Evolutionary conservation across 2,113 vertebrate species (phyloP).

Genomic region (Copsychus sechellarum): DNA sequence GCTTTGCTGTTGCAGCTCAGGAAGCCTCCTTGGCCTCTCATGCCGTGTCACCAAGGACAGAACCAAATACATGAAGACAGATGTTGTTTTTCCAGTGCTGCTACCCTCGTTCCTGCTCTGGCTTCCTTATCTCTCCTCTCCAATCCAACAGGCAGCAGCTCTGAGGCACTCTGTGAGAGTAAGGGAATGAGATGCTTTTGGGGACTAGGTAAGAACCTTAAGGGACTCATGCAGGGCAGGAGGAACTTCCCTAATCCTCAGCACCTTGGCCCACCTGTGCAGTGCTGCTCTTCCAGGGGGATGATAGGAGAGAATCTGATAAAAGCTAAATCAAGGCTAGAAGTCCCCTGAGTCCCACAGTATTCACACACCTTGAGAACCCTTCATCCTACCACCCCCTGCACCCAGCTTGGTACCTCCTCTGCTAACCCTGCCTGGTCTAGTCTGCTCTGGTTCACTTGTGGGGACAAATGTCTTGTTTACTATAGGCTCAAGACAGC

Average conservation of each 20-base stretch:
- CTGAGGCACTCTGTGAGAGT: background rate
- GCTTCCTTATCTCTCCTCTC: background rate
- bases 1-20: background rate
- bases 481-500: background rate
- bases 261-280: background rate
- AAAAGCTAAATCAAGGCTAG: background rate
- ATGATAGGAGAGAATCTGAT: background rate
- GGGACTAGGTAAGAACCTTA: background rate
- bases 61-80: background rate
- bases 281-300: background rate
- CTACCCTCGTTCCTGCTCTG: background rate
- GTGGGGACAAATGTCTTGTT: background rate
- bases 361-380: background rate
- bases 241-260: background rate
- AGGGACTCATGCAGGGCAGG: background rate
- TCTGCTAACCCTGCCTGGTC: background rate
- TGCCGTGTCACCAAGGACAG: fast-evolving
- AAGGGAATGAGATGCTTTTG: background rate
- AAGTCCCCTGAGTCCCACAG: background rate
- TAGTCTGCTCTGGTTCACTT: background rate
- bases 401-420: background rate
- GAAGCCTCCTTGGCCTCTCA: background rate
- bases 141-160: background rate
- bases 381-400: background rate
- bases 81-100: background rate